These are phyloP conservation scores for Troides helena DNA, from an alignment of 2,888 invertebrate genomes.

Conservation along the genomic window DNA sequence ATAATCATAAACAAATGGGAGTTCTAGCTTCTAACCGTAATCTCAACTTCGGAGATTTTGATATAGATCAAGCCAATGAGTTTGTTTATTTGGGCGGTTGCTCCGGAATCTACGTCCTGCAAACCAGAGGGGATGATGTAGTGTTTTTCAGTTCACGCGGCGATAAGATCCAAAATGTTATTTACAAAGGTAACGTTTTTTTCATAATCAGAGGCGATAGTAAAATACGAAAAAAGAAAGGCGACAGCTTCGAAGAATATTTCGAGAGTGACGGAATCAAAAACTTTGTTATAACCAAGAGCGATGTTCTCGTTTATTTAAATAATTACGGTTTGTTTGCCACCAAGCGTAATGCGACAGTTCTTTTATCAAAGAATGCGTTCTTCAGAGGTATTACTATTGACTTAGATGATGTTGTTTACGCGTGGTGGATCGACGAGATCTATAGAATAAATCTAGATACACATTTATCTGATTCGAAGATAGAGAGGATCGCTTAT, in stretches of 20 bases:
- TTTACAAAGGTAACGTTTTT: conserved; percentile 59
- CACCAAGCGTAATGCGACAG: conserved; percentile 44
- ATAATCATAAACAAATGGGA: conserved; percentile 41
- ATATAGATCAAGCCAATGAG: conserved; percentile 60
- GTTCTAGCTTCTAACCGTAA: conserved; percentile 45
- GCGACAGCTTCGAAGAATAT: conserved; percentile 51
- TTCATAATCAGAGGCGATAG: conserved; percentile 51
- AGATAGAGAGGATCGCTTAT: conserved; percentile 49
- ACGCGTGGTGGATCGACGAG: conserved; percentile 70
- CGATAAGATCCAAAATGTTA: conserved; percentile 54
- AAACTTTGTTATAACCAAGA: conserved; percentile 60
- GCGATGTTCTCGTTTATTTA: conserved; percentile 55
- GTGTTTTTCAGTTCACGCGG: conserved; percentile 59
- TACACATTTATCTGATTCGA: conserved; percentile 48
- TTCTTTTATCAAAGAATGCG: conserved; percentile 55
- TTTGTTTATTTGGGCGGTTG: conserved; percentile 63
- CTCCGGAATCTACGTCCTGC: conserved; percentile 58
- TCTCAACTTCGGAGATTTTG: conserved; percentile 65
- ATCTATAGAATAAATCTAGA: conserved; percentile 59
- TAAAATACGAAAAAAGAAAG: conserved; percentile 57
- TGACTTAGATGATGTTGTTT: conserved; percentile 58
- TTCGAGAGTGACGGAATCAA: conserved; percentile 51
- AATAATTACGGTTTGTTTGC: conserved; percentile 57
- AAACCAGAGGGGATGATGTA: conserved; percentile 45
- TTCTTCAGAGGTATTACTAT: conserved; percentile 63